Conservation (phyloP, 2,113 vertebrate genomes). For the Oostethus manadensis region DNA sequence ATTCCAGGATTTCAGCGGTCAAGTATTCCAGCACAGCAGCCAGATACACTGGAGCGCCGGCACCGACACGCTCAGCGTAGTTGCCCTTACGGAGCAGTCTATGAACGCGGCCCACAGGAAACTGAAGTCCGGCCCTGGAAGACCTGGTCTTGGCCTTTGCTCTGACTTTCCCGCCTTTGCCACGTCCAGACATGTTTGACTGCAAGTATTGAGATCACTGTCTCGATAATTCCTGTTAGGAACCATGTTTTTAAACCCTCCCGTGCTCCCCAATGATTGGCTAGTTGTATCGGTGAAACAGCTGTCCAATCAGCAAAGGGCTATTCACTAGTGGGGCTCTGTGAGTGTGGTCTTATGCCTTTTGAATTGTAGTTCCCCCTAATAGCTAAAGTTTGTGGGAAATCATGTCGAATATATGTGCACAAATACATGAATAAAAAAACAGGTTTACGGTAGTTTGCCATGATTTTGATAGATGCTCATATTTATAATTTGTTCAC, state of each 20-base stretch:
- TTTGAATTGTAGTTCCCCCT: neutral
- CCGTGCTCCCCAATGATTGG: neutral
- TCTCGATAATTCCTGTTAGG: neutral
- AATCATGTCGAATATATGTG: no score
- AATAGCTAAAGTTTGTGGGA: no score
- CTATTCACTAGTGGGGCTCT: neutral
- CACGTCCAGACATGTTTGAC: neutral
- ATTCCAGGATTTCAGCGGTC: neutral
- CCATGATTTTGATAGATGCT: no score
- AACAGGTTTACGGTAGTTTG: no score
- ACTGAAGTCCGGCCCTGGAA: neutral
- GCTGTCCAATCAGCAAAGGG: neutral
- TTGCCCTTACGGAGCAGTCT: neutral
- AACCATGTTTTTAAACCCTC: neutral
- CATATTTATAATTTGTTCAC: no score
- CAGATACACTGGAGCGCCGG: neutral
- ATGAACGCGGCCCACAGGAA: neutral
- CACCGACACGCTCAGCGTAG: neutral
- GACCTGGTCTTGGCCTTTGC: conserved; percentile 4
- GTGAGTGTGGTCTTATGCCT: neutral
- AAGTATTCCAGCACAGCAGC: neutral
- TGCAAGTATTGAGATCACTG: no score
- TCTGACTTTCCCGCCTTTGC: neutral
- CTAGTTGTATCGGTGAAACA: neutral
- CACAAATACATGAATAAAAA: no score